Percentiles rank a stretch among this genome's conserved stretches.
Conservation (phyloP, 2,113 vertebrate genomes). For the Bubo scandiacus region DNA sequence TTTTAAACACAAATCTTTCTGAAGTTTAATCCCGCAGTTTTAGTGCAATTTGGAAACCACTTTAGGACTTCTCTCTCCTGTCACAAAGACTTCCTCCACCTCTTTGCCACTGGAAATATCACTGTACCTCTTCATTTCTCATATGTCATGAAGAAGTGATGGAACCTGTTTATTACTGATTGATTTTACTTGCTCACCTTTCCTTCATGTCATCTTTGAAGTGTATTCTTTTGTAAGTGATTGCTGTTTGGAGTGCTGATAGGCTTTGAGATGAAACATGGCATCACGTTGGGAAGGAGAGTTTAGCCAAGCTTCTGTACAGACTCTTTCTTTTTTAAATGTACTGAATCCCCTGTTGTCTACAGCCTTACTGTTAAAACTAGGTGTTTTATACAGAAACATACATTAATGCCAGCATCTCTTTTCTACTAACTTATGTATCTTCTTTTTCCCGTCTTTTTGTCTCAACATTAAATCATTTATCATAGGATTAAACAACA, state of each 20-base stretch:
- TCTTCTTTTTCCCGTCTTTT: background rate
- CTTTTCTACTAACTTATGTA: background rate
- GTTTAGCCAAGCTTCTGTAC: background rate
- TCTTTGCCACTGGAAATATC: conserved; percentile 32
- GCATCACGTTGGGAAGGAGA: background rate
- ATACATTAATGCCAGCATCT: background rate
- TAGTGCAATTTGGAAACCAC: conserved; percentile 52
- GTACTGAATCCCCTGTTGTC: background rate
- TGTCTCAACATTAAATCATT: background rate
- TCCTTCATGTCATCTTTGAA: conserved; percentile 14
- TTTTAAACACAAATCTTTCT: conserved; percentile 59
- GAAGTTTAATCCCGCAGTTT: conserved; percentile 53
- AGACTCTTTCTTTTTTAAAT: background rate
- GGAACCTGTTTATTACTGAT: conserved; percentile 12
- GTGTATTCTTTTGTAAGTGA: background rate
- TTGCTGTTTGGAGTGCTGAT: background rate
- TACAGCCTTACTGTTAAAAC: background rate
- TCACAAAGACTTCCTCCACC: conserved; percentile 27
- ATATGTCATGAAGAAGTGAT: conserved; percentile 25
- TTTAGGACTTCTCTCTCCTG: conserved; percentile 40
- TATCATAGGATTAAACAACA: background rate
- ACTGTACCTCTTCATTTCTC: conserved; percentile 8
- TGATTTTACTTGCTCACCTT: background rate
- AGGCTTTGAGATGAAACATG: background rate
- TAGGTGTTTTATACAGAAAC: background rate